phyloP scores from a whole-genome alignment of 2,888 invertebrate species.

The Ochropleura plecta region DNA sequence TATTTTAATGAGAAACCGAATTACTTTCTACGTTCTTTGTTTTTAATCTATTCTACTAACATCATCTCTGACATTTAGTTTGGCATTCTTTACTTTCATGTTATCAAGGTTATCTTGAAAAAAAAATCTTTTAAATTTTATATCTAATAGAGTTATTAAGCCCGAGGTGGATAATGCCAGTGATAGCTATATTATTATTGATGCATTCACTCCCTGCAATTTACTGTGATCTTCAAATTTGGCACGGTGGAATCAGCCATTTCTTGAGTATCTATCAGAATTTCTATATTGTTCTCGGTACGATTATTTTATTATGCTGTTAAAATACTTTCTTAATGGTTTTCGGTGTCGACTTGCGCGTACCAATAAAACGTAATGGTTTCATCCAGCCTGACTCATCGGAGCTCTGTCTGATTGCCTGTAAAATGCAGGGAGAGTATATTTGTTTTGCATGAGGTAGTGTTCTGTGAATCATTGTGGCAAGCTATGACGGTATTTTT shows the following conservation, averaged over 20 bases:
- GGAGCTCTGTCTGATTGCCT: conserved; percentile 36
- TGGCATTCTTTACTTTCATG: conserved; percentile 35
- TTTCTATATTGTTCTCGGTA: conserved; percentile 54
- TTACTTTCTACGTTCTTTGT: conserved; percentile 36
- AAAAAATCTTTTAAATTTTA: conserved; percentile 41
- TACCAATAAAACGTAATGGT: conserved; percentile 45
- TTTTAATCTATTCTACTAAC: background rate
- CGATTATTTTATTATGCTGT: conserved; percentile 55
- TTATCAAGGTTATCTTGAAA: conserved; percentile 18
- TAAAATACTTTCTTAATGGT: conserved; percentile 55
- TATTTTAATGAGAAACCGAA: conserved; percentile 9
- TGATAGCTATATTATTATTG: conserved; percentile 43
- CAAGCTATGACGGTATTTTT: conserved; percentile 36
- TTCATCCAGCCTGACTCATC: conserved; percentile 44
- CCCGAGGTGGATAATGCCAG: conserved; percentile 21
- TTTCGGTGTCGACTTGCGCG: conserved; percentile 48
- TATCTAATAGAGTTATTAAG: conserved; percentile 50
- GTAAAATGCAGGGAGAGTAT: conserved; percentile 33
- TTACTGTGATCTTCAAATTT: conserved; percentile 45
- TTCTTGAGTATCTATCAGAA: conserved; percentile 26
- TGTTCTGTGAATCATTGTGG: conserved; percentile 39
- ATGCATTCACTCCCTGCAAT: conserved; percentile 37
- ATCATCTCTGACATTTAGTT: conserved; percentile 22
- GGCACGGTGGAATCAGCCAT: conserved; percentile 24
- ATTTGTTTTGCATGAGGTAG: conserved; percentile 34